Conservation (phyloP, 2,113 vertebrate species). For the Tetrax tetrax region DNA sequence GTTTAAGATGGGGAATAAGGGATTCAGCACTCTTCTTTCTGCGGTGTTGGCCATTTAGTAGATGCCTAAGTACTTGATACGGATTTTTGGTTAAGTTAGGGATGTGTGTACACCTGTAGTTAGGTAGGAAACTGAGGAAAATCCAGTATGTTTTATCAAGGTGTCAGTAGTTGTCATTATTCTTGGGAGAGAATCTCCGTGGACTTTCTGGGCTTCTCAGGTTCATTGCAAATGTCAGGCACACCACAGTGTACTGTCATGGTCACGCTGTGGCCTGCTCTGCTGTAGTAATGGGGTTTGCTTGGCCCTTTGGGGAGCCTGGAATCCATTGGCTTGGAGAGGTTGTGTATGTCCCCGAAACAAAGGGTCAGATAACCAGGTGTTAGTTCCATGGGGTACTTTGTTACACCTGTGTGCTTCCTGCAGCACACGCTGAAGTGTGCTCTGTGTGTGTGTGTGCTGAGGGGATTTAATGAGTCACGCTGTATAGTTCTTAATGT, state of each 20-base stretch:
- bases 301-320: accelerated
- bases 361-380: neutral
- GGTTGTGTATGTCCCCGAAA: neutral
- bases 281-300: neutral
- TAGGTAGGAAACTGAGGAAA: neutral
- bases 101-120: neutral
- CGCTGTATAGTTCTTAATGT: neutral
- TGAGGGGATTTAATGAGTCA: neutral
- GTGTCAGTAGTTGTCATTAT: neutral
- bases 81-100: neutral
- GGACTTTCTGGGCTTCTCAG: neutral
- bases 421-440: neutral
- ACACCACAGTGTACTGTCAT: accelerated
- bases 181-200: neutral
- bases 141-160: neutral
- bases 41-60: neutral
- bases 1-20: neutral
- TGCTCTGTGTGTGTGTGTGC: neutral
- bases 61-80: neutral
- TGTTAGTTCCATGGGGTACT: neutral
- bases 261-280: neutral
- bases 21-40: neutral
- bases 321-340: neutral
- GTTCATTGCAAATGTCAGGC: neutral
- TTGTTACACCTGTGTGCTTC: neutral